phyloP scores from a whole-genome alignment of 2,113 vertebrate species.

The Antechinus flavipes region DNA sequence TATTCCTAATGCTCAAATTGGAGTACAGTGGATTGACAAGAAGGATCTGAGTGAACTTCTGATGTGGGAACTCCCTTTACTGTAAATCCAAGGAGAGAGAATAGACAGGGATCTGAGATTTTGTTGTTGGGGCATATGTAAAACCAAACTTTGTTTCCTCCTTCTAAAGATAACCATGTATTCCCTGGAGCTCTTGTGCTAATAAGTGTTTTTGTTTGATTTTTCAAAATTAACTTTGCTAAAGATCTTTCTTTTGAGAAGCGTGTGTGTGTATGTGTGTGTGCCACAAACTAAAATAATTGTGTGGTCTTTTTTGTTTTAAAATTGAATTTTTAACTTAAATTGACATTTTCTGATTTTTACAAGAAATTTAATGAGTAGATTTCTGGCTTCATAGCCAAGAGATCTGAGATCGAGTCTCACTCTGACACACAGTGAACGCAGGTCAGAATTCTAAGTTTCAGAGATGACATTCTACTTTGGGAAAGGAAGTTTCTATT shows the following conservation, averaged over 20 bases:
- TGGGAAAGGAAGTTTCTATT: not conserved
- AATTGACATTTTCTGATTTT: not conserved
- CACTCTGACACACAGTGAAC: not conserved
- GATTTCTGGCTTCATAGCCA: not conserved
- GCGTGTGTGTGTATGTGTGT: not conserved
- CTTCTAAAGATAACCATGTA: not conserved
- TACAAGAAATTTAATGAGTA: not conserved
- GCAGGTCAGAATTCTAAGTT: not conserved
- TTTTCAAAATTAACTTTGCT: not conserved
- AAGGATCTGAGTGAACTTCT: not conserved
- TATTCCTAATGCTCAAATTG: not conserved
- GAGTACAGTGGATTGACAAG: not conserved
- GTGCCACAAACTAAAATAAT: not conserved
- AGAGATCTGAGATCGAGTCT: not conserved
- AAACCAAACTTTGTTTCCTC: not conserved
- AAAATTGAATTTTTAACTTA: not conserved
- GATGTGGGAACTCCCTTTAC: not conserved
- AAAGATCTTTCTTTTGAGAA: not conserved
- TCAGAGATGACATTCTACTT: not conserved
- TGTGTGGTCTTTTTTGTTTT: not conserved
- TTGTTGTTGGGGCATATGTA: not conserved
- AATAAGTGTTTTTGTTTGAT: not conserved
- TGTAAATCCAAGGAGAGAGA: not conserved
- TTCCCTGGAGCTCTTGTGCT: not conserved
- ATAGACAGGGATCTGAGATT: not conserved